Percentiles rank a stretch among this genome's conserved stretches.
These are phyloP conservation scores for Tadarida brasiliensis DNA, from an alignment of 2,797 vertebrate species.

Conservation along the genomic window DNA sequence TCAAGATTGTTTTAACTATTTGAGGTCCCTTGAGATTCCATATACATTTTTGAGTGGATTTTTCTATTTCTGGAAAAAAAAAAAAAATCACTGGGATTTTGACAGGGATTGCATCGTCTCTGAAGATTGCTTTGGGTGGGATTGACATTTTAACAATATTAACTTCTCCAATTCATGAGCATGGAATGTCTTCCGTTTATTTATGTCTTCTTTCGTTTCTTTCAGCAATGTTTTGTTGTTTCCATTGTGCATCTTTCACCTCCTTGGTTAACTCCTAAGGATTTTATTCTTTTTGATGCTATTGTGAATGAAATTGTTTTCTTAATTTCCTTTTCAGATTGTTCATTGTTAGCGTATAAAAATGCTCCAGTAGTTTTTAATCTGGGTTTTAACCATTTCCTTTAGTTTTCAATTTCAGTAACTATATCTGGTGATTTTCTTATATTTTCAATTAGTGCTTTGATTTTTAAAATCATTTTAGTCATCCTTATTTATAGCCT, in stretches of 20 bases:
- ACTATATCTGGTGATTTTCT: neutral
- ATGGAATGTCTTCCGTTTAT: neutral
- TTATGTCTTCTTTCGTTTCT: neutral
- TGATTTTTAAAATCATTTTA: neutral
- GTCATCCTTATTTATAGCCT: neutral
- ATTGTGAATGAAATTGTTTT: neutral
- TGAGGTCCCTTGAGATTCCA: neutral
- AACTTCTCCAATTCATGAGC: neutral
- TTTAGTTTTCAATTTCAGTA: slow-evolving; percentile 8
- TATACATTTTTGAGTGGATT: neutral
- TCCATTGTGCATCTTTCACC: neutral
- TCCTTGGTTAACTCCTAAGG: neutral
- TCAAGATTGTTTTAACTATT: neutral
- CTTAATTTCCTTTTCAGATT: neutral
- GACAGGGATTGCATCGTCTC: neutral
- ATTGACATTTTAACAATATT: neutral
- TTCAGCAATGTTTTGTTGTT: neutral
- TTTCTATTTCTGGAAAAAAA: slow-evolving; percentile 1
- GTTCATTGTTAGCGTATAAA: neutral
- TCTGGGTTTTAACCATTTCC: neutral
- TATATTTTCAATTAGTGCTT: neutral
- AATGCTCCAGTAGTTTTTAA: neutral
- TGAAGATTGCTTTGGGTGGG: neutral
- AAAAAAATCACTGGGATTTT: neutral
- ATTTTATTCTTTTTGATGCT: neutral